phyloP scores from a whole-genome alignment of 2,888 invertebrate genomes.

The Nomada ferruginata region DNA sequence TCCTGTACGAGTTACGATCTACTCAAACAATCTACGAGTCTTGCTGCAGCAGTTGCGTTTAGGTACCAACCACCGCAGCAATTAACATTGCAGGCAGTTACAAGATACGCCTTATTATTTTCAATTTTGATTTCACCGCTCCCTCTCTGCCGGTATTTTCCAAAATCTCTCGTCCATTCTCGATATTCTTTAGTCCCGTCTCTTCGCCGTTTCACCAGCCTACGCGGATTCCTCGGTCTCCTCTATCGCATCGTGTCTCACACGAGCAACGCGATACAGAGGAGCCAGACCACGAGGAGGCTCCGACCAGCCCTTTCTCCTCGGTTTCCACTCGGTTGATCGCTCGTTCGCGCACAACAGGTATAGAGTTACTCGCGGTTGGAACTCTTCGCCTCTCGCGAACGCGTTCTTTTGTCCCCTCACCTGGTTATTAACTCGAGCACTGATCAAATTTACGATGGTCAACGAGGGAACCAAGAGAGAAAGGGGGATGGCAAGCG shows the following conservation, averaged over 20 bases:
- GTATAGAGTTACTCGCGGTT: constrained; percentile 80
- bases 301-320: constrained; percentile 62
- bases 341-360: constrained; percentile 75
- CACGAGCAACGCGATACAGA: constrained; percentile 76
- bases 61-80: too few species aligned
- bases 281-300: constrained; percentile 48
- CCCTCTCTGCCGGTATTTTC: background rate
- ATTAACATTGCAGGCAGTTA: too few species aligned
- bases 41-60: too few species aligned
- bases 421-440: constrained; percentile 72
- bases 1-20: too few species aligned
- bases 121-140: background rate
- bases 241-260: constrained; percentile 35
- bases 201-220: constrained; percentile 5
- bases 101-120: too few species aligned
- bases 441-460: constrained; percentile 76
- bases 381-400: constrained; percentile 58
- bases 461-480: constrained; percentile 30
- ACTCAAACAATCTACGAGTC: too few species aligned
- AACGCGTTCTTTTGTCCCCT: constrained; percentile 60
- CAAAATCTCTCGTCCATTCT: background rate
- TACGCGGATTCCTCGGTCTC: background rate
- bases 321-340: constrained; percentile 79
- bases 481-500: background rate
- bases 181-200: background rate